A percentile compares a stretch with the other conserved stretches of the same genome.
These are phyloP conservation scores for Cinara cedri DNA, from an alignment of 2,888 invertebrate genomes.

Conservation along the genomic window DNA sequence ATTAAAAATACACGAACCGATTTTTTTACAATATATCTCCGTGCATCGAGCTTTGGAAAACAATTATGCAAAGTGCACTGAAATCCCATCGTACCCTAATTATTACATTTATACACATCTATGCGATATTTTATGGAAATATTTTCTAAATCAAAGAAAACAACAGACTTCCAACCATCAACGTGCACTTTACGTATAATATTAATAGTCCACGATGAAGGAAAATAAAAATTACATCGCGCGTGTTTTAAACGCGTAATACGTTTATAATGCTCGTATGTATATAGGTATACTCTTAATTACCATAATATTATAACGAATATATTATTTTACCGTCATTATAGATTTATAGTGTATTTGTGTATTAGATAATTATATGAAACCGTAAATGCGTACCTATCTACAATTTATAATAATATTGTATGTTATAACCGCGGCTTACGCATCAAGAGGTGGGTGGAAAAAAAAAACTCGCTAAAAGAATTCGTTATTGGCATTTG, in stretches of 20 bases:
- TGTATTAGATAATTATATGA: not conserved
- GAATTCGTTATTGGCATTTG: constrained; percentile 28
- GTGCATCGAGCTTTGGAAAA: too few relatives aligned
- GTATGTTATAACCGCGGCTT: too few relatives aligned
- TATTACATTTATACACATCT: too few relatives aligned
- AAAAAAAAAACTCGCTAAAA: constrained; percentile 9
- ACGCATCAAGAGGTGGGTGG: not conserved
- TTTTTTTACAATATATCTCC: too few relatives aligned
- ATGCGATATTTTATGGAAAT: too few relatives aligned
- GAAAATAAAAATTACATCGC: not conserved
- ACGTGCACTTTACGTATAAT: not conserved
- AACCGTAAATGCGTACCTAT: not conserved
- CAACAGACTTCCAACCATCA: not conserved
- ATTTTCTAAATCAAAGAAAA: not conserved
- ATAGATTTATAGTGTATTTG: not conserved
- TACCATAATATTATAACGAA: constrained; percentile 1
- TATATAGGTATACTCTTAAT: not conserved
- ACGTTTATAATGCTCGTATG: too few relatives aligned
- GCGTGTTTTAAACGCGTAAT: not conserved
- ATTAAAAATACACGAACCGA: too few relatives aligned
- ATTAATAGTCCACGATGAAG: not conserved
- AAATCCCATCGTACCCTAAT: too few relatives aligned
- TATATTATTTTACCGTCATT: not conserved
- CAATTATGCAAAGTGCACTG: too few relatives aligned
- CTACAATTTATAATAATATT: constrained; percentile 1